Percentiles rank a stretch among this genome's conserved stretches.
Evolutionary conservation across 2,113 vertebrate species (phyloP).

Genomic region (Pollimyrus isidori): DNA sequence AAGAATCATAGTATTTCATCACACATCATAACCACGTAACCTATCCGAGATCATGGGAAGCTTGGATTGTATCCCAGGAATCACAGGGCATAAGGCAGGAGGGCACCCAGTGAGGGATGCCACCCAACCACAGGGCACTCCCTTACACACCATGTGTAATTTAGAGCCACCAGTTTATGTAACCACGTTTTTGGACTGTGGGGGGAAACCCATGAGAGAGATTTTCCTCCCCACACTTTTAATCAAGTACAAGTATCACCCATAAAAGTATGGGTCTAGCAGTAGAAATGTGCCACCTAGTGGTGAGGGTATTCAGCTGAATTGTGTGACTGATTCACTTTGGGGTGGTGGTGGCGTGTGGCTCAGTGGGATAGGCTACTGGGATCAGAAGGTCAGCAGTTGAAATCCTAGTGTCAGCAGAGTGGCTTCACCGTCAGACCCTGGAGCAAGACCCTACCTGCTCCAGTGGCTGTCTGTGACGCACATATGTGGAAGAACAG

Average conservation of each 20-base stretch:
- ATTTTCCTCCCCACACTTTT: neutral
- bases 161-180: neutral
- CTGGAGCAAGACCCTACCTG: neutral
- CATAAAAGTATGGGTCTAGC: neutral
- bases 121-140: neutral
- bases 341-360: neutral
- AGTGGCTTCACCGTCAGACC: neutral
- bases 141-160: neutral
- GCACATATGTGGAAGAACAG: neutral
- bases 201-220: neutral
- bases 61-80: neutral
- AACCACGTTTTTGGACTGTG: neutral
- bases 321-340: neutral
- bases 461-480: neutral
- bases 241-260: neutral
- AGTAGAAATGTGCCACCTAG: neutral
- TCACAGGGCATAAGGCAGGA: neutral
- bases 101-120: neutral
- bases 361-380: neutral
- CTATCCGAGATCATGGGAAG: neutral
- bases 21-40: neutral
- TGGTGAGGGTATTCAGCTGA: neutral
- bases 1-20: neutral
- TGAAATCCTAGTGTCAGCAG: neutral
- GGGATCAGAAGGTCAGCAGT: neutral